These are phyloP conservation scores for Procapra przewalskii DNA, from an alignment of 2,113 vertebrate species.

Conservation along the genomic window DNA sequence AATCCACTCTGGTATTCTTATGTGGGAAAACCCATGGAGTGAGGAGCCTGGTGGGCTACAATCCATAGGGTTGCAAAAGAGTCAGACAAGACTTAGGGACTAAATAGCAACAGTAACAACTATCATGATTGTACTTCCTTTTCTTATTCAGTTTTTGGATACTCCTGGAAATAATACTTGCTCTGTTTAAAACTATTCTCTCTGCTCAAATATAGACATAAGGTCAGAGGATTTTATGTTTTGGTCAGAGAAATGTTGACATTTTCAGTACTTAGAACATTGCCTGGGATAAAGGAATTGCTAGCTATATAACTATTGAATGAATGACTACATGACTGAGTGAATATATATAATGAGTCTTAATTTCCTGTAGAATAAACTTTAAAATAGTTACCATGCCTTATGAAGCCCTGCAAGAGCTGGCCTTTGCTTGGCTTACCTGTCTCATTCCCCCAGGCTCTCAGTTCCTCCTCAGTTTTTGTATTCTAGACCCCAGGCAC, in stretches of 20 bases:
- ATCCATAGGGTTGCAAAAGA: background rate
- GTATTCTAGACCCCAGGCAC: background rate
- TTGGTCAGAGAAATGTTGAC: background rate
- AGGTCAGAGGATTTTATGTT: background rate
- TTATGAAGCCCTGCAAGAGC: background rate
- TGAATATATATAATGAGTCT: background rate
- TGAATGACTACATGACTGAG: background rate
- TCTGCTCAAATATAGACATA: background rate
- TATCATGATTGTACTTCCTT: background rate
- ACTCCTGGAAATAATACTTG: background rate
- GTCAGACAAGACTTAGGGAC: background rate
- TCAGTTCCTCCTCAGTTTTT: background rate
- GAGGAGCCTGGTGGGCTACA: background rate
- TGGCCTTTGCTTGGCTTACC: background rate
- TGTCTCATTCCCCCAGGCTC: background rate
- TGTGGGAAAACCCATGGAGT: background rate
- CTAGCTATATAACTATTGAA: background rate
- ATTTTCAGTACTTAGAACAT: background rate
- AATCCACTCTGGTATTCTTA: background rate
- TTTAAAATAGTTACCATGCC: background rate
- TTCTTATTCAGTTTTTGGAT: slow-evolving; percentile 8
- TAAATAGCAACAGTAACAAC: background rate
- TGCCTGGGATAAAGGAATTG: background rate
- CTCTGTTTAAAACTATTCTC: slow-evolving; percentile 7
- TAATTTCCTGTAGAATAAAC: background rate